Conservation (phyloP, 2,888 invertebrate species). For the Catocala nupta region DNA sequence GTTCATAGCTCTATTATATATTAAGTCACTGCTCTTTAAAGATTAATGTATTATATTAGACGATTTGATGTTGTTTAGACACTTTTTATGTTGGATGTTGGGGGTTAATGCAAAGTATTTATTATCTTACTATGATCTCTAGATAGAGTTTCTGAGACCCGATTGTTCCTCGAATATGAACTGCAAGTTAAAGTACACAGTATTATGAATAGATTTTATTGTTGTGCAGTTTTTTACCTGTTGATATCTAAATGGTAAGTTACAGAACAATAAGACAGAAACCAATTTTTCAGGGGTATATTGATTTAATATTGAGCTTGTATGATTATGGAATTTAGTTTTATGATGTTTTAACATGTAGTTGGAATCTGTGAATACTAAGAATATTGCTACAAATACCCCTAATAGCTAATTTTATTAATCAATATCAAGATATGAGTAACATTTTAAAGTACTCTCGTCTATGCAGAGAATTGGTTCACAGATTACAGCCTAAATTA, state of each 20-base stretch:
- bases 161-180: constrained; percentile 60
- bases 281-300: constrained; percentile 1
- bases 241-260: constrained; percentile 2
- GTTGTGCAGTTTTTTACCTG: constrained; percentile 29
- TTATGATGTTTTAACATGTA: background rate
- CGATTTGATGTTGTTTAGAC: constrained; percentile 40
- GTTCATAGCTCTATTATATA: constrained; percentile 33
- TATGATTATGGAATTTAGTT: constrained; percentile 19
- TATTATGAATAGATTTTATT: constrained; percentile 58
- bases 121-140: constrained; percentile 59
- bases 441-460: no score
- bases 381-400: no score
- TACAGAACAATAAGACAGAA: constrained; percentile 8
- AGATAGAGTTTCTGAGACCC: constrained; percentile 46
- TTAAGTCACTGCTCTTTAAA: constrained; percentile 36
- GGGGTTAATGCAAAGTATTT: constrained; percentile 56
- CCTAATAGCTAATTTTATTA: no score
- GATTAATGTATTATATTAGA: constrained; percentile 48
- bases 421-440: no score
- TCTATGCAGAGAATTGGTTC: background rate
- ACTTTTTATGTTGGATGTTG: constrained; percentile 37
- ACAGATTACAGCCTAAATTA: constrained; percentile 16
- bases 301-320: constrained; percentile 9
- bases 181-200: constrained; percentile 66
- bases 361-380: no score